Evolutionary conservation across 2,113 vertebrate species (phyloP).

Genomic region (Etia nguti): DNA sequence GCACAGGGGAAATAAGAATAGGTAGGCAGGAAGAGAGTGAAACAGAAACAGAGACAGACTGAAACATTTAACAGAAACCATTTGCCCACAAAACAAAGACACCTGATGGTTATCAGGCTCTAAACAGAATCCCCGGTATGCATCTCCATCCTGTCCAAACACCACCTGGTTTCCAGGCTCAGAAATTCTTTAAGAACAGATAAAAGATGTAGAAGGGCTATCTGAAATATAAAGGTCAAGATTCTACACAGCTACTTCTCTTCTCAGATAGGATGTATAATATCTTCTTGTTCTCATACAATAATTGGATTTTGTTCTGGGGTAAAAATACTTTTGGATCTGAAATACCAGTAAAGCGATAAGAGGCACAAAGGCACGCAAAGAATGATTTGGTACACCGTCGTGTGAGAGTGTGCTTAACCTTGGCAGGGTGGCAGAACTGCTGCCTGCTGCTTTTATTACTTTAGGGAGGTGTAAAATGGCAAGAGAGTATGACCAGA

Average conservation of each 20-base stretch:
- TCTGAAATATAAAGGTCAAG: background rate
- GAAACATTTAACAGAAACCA: background rate
- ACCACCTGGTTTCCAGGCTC: background rate
- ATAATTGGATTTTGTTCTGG: background rate
- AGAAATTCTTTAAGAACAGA: background rate
- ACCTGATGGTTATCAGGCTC: background rate
- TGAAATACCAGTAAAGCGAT: background rate
- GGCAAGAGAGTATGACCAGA: background rate
- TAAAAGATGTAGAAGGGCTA: background rate
- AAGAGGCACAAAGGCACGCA: background rate
- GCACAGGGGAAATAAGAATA: slow-evolving; percentile 8
- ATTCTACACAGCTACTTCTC: background rate
- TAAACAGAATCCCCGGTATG: background rate
- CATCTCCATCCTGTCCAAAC: background rate
- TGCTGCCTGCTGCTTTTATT: slow-evolving; percentile 4
- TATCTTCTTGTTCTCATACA: background rate
- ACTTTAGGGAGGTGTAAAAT: background rate
- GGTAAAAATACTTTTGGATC: background rate
- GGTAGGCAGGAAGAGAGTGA: background rate
- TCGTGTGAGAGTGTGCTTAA: slow-evolving; percentile 14
- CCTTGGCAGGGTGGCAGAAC: slow-evolving; percentile 14
- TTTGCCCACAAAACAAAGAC: background rate
- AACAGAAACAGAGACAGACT: background rate
- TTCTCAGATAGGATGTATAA: background rate
- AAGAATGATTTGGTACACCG: background rate